These are phyloP conservation scores for Nomada fucata DNA, from an alignment of 2,888 invertebrate genomes.

Conservation along the genomic window DNA sequence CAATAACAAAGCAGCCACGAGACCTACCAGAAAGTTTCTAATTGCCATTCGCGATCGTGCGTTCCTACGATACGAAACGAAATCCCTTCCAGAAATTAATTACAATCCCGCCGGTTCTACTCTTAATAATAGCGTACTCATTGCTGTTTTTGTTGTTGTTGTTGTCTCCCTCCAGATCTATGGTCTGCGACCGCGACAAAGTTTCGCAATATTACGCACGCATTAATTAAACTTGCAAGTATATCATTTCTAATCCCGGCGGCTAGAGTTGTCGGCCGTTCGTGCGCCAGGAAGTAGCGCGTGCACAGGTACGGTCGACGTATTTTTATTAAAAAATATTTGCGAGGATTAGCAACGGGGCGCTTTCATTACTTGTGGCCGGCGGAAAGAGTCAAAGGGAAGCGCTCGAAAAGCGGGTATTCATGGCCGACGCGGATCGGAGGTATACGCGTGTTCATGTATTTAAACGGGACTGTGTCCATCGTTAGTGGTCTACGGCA, in stretches of 20 bases:
- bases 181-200: slow-evolving; percentile 4
- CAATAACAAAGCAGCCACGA: no score
- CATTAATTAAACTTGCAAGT: slow-evolving; percentile 36
- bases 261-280: slow-evolving; percentile 18
- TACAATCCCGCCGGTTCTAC: neutral
- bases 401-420: slow-evolving; percentile 54
- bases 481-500: slow-evolving; percentile 49
- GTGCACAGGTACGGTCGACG: slow-evolving; percentile 38
- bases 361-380: slow-evolving; percentile 64
- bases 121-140: slow-evolving; percentile 11
- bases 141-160: no score
- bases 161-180: neutral
- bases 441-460: slow-evolving; percentile 44
- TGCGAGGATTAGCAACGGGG: slow-evolving; percentile 62
- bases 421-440: slow-evolving; percentile 44
- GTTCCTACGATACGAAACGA: neutral
- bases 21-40: no score
- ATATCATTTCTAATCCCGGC: slow-evolving; percentile 40
- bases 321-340: slow-evolving; percentile 69
- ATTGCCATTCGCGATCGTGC: no score
- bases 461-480: slow-evolving; percentile 56
- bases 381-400: slow-evolving; percentile 56
- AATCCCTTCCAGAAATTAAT: neutral
- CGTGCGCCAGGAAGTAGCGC: slow-evolving; percentile 34
- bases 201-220: slow-evolving; percentile 21